Percentiles rank a stretch among this genome's conserved stretches.
Conservation (phyloP, 1,140 invertebrate genomes). For the Adelges cooleyi region DNA sequence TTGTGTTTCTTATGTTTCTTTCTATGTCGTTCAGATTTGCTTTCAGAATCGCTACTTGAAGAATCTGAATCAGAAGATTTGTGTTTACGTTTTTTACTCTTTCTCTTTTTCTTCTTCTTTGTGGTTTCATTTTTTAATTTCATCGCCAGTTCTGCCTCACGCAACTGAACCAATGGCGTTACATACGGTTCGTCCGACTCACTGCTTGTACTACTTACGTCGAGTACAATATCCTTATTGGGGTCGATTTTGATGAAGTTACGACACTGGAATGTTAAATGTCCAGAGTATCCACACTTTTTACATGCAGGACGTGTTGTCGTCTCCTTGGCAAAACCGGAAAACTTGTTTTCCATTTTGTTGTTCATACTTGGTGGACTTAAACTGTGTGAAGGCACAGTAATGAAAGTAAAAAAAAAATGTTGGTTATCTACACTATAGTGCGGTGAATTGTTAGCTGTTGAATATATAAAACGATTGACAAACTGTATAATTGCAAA, state of each 20-base stretch:
- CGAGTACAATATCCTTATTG: slow-evolving; percentile 80
- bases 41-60: slow-evolving; percentile 32
- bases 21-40: slow-evolving; percentile 31
- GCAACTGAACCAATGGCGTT: slow-evolving; percentile 66
- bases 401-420: too few species aligned
- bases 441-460: too few species aligned
- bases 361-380: too few species aligned
- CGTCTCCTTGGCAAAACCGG: slow-evolving; percentile 3
- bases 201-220: slow-evolving; percentile 91
- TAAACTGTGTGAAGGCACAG: too few species aligned
- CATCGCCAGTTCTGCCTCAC: slow-evolving; percentile 57
- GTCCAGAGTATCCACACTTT: slow-evolving; percentile 88
- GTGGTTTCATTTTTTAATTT: slow-evolving; percentile 34
- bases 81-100: slow-evolving; percentile 42
- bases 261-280: slow-evolving; percentile 89
- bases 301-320: slow-evolving; percentile 62
- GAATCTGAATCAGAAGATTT: slow-evolving; percentile 32
- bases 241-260: slow-evolving; percentile 87
- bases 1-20: slow-evolving; percentile 38
- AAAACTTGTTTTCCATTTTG: slow-evolving; percentile 14
- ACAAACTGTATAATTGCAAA: too few species aligned
- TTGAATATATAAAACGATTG: too few species aligned
- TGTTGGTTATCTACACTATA: too few species aligned
- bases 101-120: slow-evolving; percentile 44
- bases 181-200: slow-evolving; percentile 63